These are phyloP conservation scores for Agrochola circellaris DNA, from an alignment of 2,888 invertebrate genomes.

Conservation along the genomic window DNA sequence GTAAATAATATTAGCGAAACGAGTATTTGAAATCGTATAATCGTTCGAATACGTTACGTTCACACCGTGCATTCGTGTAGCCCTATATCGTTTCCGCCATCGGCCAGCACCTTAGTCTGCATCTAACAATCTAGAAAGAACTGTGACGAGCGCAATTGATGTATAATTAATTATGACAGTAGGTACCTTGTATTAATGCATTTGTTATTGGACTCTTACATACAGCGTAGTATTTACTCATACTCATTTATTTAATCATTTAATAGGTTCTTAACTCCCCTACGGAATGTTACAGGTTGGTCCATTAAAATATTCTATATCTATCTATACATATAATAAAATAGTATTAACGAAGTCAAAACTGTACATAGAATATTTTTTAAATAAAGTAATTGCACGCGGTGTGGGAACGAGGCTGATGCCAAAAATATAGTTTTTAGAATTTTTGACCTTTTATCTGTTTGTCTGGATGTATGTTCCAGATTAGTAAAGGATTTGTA, in stretches of 20 bases:
- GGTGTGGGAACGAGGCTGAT: not conserved
- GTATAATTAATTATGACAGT: conserved; percentile 2
- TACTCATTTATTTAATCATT: conserved; percentile 18
- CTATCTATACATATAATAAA: too few species aligned
- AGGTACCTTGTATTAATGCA: conserved; percentile 1
- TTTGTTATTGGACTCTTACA: conserved; percentile 8
- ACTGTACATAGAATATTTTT: not conserved
- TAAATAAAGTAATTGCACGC: not conserved
- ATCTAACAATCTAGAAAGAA: not conserved
- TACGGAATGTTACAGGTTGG: not conserved
- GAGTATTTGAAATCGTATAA: not conserved
- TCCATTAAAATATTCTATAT: not conserved
- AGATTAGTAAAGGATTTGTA: not conserved
- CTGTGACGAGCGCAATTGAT: not conserved
- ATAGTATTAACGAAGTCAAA: too few species aligned
- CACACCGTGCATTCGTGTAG: not conserved
- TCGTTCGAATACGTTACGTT: not conserved
- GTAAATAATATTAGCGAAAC: not conserved
- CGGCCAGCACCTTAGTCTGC: not conserved
- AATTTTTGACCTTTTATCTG: not conserved
- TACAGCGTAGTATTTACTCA: not conserved
- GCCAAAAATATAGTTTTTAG: not conserved
- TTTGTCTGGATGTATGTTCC: not conserved
- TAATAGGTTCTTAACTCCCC: not conserved
- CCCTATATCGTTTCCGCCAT: not conserved